A percentile compares a stretch with the other conserved stretches of the same genome.
Conservation (phyloP, 2,113 vertebrate species). For the Calonectris borealis region DNA sequence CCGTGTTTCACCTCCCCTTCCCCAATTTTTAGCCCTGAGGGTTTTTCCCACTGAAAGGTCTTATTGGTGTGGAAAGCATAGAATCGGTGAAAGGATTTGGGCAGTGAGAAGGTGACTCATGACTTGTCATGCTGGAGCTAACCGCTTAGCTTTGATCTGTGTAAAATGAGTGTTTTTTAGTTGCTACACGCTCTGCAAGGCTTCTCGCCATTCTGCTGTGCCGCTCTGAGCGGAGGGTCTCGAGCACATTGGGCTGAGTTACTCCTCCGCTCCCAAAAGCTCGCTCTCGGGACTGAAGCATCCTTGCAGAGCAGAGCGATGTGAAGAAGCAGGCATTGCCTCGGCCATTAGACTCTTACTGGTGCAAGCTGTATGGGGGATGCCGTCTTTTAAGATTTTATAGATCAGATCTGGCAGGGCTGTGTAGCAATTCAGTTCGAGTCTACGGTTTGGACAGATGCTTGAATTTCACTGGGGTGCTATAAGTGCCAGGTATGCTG, state of each 20-base stretch:
- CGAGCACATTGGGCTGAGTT: accelerated
- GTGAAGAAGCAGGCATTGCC: background rate
- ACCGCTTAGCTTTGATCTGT: background rate
- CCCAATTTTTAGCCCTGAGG: background rate
- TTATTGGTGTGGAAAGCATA: background rate
- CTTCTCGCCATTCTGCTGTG: background rate
- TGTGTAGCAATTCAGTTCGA: accelerated
- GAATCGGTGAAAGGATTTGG: background rate
- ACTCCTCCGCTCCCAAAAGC: background rate
- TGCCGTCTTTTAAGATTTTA: accelerated
- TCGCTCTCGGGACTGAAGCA: accelerated
- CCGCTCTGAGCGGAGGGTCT: accelerated
- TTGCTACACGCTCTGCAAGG: background rate
- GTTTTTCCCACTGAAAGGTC: background rate
- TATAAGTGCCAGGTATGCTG: accelerated
- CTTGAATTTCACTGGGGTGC: background rate
- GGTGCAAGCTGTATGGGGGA: background rate
- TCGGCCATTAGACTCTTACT: accelerated
- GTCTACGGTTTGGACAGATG: background rate
- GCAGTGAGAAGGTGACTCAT: background rate
- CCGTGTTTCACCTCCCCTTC: background rate
- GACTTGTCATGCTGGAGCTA: background rate
- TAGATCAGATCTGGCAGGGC: background rate
- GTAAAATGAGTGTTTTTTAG: background rate
- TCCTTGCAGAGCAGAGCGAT: background rate